Evolutionary conservation across 2,888 invertebrate genomes (phyloP), one percentile per base, ranked within the genome.

Genomic region (Lasiommata megera): DNA sequence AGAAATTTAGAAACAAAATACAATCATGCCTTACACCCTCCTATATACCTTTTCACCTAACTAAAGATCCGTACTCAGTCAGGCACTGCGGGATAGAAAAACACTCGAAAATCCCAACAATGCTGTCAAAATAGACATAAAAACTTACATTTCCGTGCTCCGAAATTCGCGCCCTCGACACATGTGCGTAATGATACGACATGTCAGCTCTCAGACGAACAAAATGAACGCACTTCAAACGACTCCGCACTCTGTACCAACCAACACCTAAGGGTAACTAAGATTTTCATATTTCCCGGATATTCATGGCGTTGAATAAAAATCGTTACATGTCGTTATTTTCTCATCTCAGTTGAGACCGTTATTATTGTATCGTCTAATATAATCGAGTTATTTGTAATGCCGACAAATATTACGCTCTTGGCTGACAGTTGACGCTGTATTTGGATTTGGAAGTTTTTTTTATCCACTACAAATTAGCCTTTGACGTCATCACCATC

Each of bases 211-310:
- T 73, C 62, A 68, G 68, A 78, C 77, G 79, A 76, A 73, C 74
- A 74, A 82, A 85, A 85, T 81, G 82, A 82, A 80, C 82, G 80
- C 82, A 82, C 87, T 88, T 83, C 82, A 84, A 83, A 82, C 77
- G 74, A 56, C 46, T 52, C 60, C 58, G 16, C 53, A 40, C 56
- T 46, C 60, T 43, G 50, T 34, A 41, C 44, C 14, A 16, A 34
- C 46, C 58, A 69, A 41, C 54, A 58, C 41, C 37, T 40, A 11
- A 38, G 51, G 51, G 51, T 51, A 3, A 29, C 51, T 16, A 51
- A 8, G 16, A 14, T 38, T 37, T 23, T 37, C 5, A 16, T 1
- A 9, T 37, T 37, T 14, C 12, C 18, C n/a, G 48, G 48, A 48
- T 17, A 40, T 38, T 38, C n/a, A n/a, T n/a, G n/a, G n/a, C n/a